A percentile compares a stretch with the other conserved stretches of the same genome.
Conservation (phyloP, 2,888 invertebrate genomes). For the Acleris cristana region DNA sequence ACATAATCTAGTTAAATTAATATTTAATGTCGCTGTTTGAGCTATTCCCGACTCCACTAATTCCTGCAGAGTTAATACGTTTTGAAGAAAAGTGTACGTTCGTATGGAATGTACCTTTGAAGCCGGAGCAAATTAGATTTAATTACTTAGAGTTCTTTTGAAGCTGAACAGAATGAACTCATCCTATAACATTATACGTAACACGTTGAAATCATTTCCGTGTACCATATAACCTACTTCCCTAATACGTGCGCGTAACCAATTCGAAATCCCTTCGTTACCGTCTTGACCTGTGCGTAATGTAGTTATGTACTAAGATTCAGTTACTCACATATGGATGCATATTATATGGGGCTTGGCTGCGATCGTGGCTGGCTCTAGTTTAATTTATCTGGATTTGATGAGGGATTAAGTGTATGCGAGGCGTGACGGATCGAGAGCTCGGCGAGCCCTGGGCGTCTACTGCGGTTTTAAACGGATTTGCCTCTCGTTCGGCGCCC, state of each 20-base stretch:
- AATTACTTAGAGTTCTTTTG: slow-evolving; percentile 15
- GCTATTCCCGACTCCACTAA: background rate
- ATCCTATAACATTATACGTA: background rate
- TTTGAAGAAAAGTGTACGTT: background rate
- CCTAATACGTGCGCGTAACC: slow-evolving; percentile 2
- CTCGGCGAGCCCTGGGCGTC: slow-evolving; percentile 55
- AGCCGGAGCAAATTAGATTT: slow-evolving; percentile 11
- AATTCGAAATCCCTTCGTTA: slow-evolving; percentile 33
- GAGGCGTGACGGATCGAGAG: slow-evolving; percentile 80
- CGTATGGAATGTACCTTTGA: slow-evolving; percentile 7
- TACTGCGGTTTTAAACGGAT: slow-evolving; percentile 76
- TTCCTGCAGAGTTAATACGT: slow-evolving; percentile 7
- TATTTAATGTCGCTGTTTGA: slow-evolving; percentile 21
- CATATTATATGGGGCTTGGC: slow-evolving; percentile 62
- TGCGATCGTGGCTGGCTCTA: slow-evolving; percentile 67
- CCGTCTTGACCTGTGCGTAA: slow-evolving; percentile 37
- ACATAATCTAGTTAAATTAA: slow-evolving; percentile 22
- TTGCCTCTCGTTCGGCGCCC: slow-evolving; percentile 71
- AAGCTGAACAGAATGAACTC: slow-evolving; percentile 3
- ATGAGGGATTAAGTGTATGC: slow-evolving; percentile 79
- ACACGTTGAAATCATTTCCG: background rate
- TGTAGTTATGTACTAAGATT: slow-evolving; percentile 40
- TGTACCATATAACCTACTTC: background rate
- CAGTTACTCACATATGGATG: slow-evolving; percentile 45
- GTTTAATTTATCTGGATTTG: slow-evolving; percentile 82